These are phyloP conservation scores for Cottus gobio DNA, from an alignment of 2,113 vertebrate genomes.

Conservation along the genomic window DNA sequence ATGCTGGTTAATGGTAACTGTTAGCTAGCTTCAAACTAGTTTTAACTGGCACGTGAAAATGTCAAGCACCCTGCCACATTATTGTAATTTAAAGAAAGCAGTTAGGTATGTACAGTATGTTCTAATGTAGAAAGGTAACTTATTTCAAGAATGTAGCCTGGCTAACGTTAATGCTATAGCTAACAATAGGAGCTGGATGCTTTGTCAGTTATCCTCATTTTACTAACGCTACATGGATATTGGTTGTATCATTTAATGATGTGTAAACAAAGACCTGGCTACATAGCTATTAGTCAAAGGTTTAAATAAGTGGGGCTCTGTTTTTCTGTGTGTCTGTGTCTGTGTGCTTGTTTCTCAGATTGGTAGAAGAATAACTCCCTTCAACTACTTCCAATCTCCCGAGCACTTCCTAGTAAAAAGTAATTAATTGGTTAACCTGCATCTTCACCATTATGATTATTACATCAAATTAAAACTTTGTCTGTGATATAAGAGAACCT, in stretches of 20 bases:
- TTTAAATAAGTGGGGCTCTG: not conserved
- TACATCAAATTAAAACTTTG: not conserved
- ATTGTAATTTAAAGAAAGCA: not conserved
- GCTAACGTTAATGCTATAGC: not conserved
- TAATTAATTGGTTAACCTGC: not conserved
- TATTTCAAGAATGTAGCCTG: not conserved
- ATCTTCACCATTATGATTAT: not conserved
- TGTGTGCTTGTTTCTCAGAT: not conserved
- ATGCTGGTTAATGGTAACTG: not conserved
- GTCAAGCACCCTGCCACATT: not conserved
- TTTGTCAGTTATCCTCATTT: not conserved
- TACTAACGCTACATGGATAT: not conserved
- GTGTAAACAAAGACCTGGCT: not conserved
- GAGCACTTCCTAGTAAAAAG: conserved; percentile 2
- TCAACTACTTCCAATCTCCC: not conserved
- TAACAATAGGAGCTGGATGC: not conserved
- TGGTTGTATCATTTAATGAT: not conserved
- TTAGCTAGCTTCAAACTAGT: not conserved
- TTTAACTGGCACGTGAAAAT: not conserved
- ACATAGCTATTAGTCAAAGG: not conserved
- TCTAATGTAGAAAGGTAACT: not conserved
- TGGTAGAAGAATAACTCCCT: not conserved
- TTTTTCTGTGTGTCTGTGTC: conserved; percentile 1
- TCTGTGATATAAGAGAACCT: not conserved
- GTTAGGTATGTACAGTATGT: not conserved